Base-by-base conservation (phyloP, 2,888 invertebrate species). In the Agriopis aurantiaria region DNA sequence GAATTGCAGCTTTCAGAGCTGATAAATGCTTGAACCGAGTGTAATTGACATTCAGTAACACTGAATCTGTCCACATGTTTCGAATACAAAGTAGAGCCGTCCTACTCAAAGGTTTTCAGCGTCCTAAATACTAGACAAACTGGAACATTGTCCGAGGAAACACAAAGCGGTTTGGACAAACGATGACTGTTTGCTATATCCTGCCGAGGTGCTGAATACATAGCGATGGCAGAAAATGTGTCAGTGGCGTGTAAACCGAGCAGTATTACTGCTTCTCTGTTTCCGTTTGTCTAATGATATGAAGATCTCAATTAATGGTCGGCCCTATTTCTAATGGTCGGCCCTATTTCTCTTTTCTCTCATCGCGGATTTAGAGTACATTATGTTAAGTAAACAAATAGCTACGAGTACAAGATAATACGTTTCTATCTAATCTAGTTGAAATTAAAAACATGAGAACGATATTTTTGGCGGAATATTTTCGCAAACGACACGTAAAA, bases 281-380 rank as follows among this genome's bases (percentile, higher is more conserved):
- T 69, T 57, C 61, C 23, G 12, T 63, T 46, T 64, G 59, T 41
- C 59, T 69, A 64, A 61, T 65, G 60, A 60, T 61, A 57, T 56
- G 46, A 56, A 4, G 33, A 5, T 49, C 48, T n/a, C 46, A 51
- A 58, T 43, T 12, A 33, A 59, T 46, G n/a, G 49, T 46, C 11
- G 11, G 40, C 7, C 12, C 48, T 8, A 12, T 33, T 65, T 11
- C n/a, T 33, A 33, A 59, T 46, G n/a, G 49, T 46, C 11, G 11
- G 40, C 7, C 12, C 48, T 8, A 12, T 33, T 65, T 11, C n/a
- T 33, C 51, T 10, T 33, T 43, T 11, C 43, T 9, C 17, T 64
- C 49, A 48, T 40, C 8, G 51, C 3, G 51, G 17, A 10, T 40
- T 49, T 40, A 51, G 9, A 4, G 9, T 10, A 17, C 9, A 4